phyloP scores from a whole-genome alignment of 2,113 vertebrate genomes.

The Bothrops jararaca region DNA sequence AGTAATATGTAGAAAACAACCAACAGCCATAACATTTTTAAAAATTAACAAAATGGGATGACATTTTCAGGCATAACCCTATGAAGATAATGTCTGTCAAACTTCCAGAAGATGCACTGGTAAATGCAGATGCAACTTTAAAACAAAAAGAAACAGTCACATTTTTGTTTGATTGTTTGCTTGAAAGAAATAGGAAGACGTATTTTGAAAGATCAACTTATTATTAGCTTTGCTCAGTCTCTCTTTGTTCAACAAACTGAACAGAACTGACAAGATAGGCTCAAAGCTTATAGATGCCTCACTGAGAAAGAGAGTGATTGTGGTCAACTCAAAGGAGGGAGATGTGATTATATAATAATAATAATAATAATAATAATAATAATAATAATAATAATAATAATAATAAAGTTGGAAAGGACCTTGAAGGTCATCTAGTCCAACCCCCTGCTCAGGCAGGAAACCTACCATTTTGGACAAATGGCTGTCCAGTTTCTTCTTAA shows the following conservation, averaged over 20 bases:
- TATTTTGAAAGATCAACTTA: not conserved
- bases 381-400: too few relatives aligned
- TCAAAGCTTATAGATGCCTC: not conserved
- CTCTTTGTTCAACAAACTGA: not conserved
- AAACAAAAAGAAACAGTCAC: not conserved
- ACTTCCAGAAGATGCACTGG: not conserved
- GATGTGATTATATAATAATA: not conserved
- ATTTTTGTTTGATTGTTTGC: not conserved
- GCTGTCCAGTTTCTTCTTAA: too few relatives aligned
- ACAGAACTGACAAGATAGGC: not conserved
- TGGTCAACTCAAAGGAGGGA: not conserved
- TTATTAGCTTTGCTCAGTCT: not conserved
- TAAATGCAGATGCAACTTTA: not conserved
- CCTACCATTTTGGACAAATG: too few relatives aligned
- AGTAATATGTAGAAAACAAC: not conserved
- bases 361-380: too few relatives aligned
- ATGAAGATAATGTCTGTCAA: not conserved
- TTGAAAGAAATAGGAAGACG: not conserved
- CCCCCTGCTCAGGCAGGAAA: too few relatives aligned
- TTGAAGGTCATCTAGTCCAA: too few relatives aligned
- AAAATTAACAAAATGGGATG: not conserved
- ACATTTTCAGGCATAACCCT: not conserved
- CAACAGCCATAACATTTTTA: not conserved
- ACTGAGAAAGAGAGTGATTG: not conserved
- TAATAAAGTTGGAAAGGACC: too few relatives aligned